Percentiles rank a stretch among this genome's conserved stretches.
phyloP scores from a whole-genome alignment of 2,797 vertebrate species.

The Sphenodon punctatus region DNA sequence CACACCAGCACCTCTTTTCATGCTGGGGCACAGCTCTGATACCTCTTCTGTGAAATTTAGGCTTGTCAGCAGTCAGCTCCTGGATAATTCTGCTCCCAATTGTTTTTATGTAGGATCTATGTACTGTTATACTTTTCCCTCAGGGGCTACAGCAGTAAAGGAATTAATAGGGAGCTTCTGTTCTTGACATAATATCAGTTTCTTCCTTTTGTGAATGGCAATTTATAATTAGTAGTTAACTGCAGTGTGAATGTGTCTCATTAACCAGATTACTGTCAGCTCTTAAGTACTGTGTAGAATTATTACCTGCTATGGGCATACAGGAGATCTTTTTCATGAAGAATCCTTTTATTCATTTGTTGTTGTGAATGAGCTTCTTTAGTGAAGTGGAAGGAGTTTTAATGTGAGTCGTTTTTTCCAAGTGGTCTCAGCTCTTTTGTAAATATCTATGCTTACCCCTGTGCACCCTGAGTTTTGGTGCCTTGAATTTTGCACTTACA shows the following conservation, averaged over 20 bases:
- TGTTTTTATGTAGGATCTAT: conserved; percentile 21
- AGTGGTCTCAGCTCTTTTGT: background rate
- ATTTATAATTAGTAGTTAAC: conserved; percentile 58
- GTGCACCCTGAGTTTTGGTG: accelerated
- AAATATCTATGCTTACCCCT: background rate
- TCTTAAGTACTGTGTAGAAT: conserved; percentile 40
- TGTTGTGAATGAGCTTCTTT: conserved; percentile 42
- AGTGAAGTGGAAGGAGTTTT: conserved; percentile 12
- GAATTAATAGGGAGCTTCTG: conserved; percentile 48
- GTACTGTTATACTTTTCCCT: background rate
- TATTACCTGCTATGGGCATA: conserved; percentile 30
- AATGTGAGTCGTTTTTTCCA: background rate
- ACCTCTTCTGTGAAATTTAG: no score
- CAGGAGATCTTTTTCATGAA: conserved; percentile 11
- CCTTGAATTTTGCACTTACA: accelerated
- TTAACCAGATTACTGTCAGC: conserved; percentile 69
- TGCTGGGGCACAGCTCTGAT: no score
- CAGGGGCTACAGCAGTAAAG: conserved; percentile 31
- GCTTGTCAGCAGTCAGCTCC: no score
- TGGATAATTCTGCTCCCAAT: no score
- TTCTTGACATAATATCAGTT: conserved; percentile 24
- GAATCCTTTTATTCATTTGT: conserved; percentile 33
- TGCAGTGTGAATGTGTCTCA: conserved; percentile 40
- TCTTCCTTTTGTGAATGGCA: conserved; percentile 52
- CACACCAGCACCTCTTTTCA: no score